Conservation (phyloP, 2,797 vertebrate species). For the Rhadinocentrus ornatus region DNA sequence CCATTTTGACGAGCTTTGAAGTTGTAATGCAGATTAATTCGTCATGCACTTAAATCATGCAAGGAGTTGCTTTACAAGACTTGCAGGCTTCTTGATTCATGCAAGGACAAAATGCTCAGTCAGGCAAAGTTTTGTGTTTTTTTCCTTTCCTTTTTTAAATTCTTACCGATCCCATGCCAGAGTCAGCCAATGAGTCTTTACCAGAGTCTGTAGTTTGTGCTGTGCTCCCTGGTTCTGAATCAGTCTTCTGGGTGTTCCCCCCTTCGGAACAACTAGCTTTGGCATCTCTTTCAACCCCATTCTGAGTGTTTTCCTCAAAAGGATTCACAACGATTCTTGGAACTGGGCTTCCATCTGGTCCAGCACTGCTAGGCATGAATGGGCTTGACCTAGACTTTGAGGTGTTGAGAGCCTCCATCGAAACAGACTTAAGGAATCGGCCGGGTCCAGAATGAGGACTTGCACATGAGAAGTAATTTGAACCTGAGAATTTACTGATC, state of each 20-base stretch:
- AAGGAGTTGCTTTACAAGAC: conserved; percentile 4
- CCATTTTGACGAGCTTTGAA: conserved; percentile 21
- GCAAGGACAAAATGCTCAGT: conserved; percentile 12
- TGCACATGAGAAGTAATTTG: conserved; percentile 1
- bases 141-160: not conserved
- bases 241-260: conserved; percentile 8
- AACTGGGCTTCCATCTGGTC: not conserved
- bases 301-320: not conserved
- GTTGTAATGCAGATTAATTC: not conserved
- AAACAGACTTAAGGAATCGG: conserved; percentile 19
- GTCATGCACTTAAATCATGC: conserved; percentile 22
- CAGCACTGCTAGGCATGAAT: not conserved
- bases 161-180: conserved; percentile 79
- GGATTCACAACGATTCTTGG: conserved; percentile 61
- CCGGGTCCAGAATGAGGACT: conserved; percentile 14
- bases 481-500: conserved; percentile 73
- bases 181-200: conserved; percentile 60
- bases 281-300: not conserved
- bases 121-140: too few relatives aligned
- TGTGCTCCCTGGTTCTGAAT: conserved; percentile 18
- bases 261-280: conserved; percentile 36
- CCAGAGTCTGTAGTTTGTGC: conserved; percentile 25
- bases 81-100: conserved; percentile 24
- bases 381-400: not conserved
- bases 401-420: not conserved